Conservation (phyloP, 2,888 invertebrate genomes). For the Lasioglossum malachurum region DNA sequence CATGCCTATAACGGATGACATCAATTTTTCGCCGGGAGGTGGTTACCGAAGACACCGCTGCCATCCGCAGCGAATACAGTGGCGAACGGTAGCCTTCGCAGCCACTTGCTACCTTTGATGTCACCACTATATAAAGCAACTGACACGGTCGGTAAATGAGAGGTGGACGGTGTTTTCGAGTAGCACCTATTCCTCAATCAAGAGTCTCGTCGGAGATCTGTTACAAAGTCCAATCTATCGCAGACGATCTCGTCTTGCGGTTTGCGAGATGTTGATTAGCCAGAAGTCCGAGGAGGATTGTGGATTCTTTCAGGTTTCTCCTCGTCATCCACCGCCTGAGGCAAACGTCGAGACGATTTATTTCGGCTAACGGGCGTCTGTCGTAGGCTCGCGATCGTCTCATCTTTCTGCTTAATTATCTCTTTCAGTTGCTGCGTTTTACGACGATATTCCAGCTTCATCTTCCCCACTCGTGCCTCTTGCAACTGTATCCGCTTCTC, state of each 20-base stretch:
- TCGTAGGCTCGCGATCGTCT: slow-evolving; percentile 82
- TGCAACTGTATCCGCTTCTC: slow-evolving; percentile 86
- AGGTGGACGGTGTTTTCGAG: slow-evolving; percentile 30
- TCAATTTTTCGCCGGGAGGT: slow-evolving; percentile 60
- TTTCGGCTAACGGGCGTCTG: slow-evolving; percentile 69
- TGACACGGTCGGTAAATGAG: slow-evolving; percentile 73
- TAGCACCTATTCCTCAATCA: slow-evolving; percentile 58
- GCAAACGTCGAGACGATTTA: background rate
- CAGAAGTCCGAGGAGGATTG: background rate
- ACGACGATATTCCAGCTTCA: slow-evolving; percentile 85
- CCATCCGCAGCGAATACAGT: slow-evolving; percentile 43
- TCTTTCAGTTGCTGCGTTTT: slow-evolving; percentile 85
- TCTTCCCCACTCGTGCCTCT: slow-evolving; percentile 84
- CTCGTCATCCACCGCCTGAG: background rate
- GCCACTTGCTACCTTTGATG: slow-evolving; percentile 78
- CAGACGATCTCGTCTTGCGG: slow-evolving; percentile 4
- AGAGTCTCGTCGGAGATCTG: slow-evolving; percentile 39
- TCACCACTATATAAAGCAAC: slow-evolving; percentile 79
- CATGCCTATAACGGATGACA: slow-evolving; percentile 73
- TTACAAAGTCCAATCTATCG: slow-evolving; percentile 43
- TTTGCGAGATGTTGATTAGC: slow-evolving; percentile 1
- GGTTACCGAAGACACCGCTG: slow-evolving; percentile 23
- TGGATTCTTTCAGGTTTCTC: background rate
- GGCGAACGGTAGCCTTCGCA: slow-evolving; percentile 70
- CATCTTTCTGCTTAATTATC: slow-evolving; percentile 85